Base-by-base conservation (phyloP, 1,140 invertebrate genomes). In the Sogatella furcifera region DNA sequence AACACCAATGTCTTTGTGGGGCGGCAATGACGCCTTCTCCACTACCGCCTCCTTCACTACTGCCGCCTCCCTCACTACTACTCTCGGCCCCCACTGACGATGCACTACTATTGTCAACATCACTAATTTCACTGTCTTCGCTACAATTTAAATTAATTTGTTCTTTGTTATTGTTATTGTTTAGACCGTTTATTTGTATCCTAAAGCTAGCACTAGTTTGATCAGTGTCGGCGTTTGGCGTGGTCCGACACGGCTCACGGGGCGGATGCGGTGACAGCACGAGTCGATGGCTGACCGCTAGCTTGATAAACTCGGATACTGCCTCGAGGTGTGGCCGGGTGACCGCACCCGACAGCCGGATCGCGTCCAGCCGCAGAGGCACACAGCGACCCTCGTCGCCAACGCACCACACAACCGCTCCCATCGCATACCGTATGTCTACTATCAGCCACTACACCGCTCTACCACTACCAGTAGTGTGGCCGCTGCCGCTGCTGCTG, bases 341-440 rank as follows among this genome's bases (percentile, higher is more conserved):
- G 34, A 82, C 73, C 22, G 76, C 77, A 52, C 80, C 80, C 69
- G 81, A 78, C 66, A 83, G 75, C 62, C 78, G 74, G 62, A 83
- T 81, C 64, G 80, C 80, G 55, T 79, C 80, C 64, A 83, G 73
- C 70, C 81, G 79, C 57, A 82, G 75, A 59, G 81, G 81, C 64
- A 81, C 76, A 72, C 81, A 79, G 19, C 24, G 34, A 69, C 78
- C 77, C 68, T 81, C 80, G 73, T 81, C 79, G 66, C 80, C 78
- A 66, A 78, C 74, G 76, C 81, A 82, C 80, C 80, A 82, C 65
- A 82, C 80, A 61, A 82, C 78, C 65, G 79, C 76, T 24, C 70
- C 69, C 69, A 49, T 49, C 46, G 46, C 31, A 38, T 24, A 21
- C 5, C 53, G 53, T 55, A 24, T 1, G 21, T 38, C 15, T 15